A percentile compares a stretch with the other conserved stretches of the same genome.
Conservation (phyloP, 2,113 vertebrate genomes). For the Poicephalus gulielmi region DNA sequence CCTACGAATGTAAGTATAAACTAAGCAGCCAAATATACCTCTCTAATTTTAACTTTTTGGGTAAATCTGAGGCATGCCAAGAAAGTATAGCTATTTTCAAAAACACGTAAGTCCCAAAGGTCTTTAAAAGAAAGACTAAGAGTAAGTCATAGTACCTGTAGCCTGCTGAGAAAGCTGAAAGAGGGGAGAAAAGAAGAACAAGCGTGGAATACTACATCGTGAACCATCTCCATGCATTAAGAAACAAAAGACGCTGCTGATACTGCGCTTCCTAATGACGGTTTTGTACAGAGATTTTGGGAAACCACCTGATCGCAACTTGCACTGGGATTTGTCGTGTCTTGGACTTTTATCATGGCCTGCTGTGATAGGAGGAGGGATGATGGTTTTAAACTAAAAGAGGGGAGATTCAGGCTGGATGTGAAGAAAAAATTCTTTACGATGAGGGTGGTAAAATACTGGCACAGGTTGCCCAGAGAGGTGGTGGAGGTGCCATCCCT, state of each 20-base stretch:
- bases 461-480: neutral
- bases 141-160: neutral
- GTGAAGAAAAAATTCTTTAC: neutral
- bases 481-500: neutral
- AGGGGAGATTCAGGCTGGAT: neutral
- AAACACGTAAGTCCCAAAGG: rapidly evolving
- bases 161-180: neutral
- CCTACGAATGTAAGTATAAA: neutral
- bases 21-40: neutral
- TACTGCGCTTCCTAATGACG: neutral
- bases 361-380: neutral
- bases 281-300: neutral
- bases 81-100: neutral
- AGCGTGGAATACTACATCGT: neutral
- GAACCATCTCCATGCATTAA: neutral
- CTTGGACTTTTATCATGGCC: neutral
- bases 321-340: neutral
- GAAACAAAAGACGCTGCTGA: neutral
- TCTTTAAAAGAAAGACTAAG: neutral
- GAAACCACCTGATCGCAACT: neutral
- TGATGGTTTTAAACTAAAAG: neutral
- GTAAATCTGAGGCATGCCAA: neutral
- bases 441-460: neutral
- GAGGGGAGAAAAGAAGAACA: neutral
- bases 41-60: neutral